Percentiles rank a stretch among this genome's conserved stretches.
These are phyloP conservation scores for Oceanodroma leucorhoa DNA, from an alignment of 2,797 vertebrate species.

Conservation along the genomic window DNA sequence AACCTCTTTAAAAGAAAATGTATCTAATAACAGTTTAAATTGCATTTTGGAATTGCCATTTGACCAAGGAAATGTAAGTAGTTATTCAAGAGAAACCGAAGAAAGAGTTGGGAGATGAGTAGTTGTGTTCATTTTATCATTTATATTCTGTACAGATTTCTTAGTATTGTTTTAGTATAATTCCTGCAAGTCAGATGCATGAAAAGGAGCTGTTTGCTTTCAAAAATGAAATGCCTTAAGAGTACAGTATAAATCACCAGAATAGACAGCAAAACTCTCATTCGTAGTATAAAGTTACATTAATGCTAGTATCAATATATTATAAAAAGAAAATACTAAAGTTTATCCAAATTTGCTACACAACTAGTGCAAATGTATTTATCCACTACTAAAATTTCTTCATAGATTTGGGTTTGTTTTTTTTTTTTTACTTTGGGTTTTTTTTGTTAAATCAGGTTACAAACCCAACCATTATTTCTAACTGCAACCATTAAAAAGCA, in stretches of 20 bases:
- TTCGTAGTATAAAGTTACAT: background rate
- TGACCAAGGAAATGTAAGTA: background rate
- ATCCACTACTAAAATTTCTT: background rate
- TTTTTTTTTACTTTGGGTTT: background rate
- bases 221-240: background rate
- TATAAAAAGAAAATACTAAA: background rate
- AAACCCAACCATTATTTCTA: background rate
- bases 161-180: background rate
- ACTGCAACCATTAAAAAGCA: background rate
- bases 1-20: background rate
- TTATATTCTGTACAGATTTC: background rate
- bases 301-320: background rate
- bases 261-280: background rate
- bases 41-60: background rate
- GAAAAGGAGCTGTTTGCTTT: background rate
- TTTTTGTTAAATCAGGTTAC: background rate
- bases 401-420: background rate
- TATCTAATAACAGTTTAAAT: background rate
- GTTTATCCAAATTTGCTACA: background rate
- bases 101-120: background rate
- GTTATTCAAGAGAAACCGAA: background rate
- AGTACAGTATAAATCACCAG: background rate
- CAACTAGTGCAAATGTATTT: background rate
- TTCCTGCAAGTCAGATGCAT: background rate
- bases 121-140: background rate